A percentile compares a stretch with the other conserved stretches of the same genome.
Evolutionary conservation across 2,888 invertebrate species (phyloP).

Genomic region (Drosophila villosipedis): DNA sequence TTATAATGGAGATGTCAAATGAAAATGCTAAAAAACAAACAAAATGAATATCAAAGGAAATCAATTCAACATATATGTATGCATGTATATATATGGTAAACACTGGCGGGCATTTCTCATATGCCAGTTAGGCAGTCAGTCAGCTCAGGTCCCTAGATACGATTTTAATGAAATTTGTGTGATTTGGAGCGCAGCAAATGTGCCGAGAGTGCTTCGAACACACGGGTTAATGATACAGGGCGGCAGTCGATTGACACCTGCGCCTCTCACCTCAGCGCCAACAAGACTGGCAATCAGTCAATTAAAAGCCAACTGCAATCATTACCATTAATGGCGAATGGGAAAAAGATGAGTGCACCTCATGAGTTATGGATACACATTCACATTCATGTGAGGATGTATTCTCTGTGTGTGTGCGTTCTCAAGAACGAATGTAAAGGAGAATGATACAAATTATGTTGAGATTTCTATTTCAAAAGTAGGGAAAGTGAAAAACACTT

Average conservation of each 20-base stretch:
- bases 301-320: constrained; percentile 68
- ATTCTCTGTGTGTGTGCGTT: not conserved
- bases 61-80: constrained; percentile 23
- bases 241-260: constrained; percentile 56
- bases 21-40: constrained; percentile 40
- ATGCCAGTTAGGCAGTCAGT: constrained; percentile 19
- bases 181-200: constrained; percentile 73
- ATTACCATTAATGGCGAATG: constrained; percentile 68
- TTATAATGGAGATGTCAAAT: constrained; percentile 35
- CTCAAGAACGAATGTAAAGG: not conserved
- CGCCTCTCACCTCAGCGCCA: constrained; percentile 40
- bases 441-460: constrained; percentile 20
- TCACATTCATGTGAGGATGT: not conserved
- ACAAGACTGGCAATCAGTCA: constrained; percentile 67
- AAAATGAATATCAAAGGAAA: constrained; percentile 41
- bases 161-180: constrained; percentile 77
- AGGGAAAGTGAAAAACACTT: constrained; percentile 30
- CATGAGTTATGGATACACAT: constrained; percentile 36
- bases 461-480: not conserved
- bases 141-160: constrained; percentile 42
- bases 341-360: constrained; percentile 51
- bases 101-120: constrained; percentile 7
- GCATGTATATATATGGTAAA: not conserved
- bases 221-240: not conserved
- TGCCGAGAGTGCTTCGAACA: constrained; percentile 28